These are phyloP conservation scores for Masticophis lateralis DNA, from an alignment of 2,797 vertebrate genomes.

Conservation along the genomic window DNA sequence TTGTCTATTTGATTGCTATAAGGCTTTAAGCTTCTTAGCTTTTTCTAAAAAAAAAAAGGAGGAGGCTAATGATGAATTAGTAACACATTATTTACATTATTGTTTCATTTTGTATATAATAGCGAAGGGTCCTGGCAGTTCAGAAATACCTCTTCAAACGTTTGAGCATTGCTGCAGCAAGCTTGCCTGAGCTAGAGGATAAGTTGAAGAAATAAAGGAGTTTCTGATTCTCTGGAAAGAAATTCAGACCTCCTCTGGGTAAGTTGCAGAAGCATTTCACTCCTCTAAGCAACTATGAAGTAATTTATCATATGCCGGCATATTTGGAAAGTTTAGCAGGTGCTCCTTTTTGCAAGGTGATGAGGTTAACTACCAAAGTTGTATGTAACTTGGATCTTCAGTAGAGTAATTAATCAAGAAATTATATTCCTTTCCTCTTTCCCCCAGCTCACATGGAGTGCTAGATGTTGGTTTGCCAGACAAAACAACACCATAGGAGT, in stretches of 20 bases:
- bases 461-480: conserved; percentile 78
- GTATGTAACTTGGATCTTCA: conserved; percentile 87
- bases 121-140: neutral
- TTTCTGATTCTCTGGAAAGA: conserved; percentile 23
- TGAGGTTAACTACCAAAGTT: conserved; percentile 94
- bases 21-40: neutral
- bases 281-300: conserved; percentile 49
- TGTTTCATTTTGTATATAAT: neutral
- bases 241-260: conserved; percentile 47
- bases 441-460: conserved; percentile 73
- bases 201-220: conserved; percentile 18
- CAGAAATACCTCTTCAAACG: neutral
- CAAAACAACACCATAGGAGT: conserved; percentile 47
- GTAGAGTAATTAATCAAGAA: conserved; percentile 89
- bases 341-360: conserved; percentile 81
- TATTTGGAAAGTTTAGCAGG: conserved; percentile 86
- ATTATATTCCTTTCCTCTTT: conserved; percentile 75
- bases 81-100: neutral
- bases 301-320: conserved; percentile 85
- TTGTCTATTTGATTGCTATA: neutral
- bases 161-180: neutral
- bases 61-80: neutral
- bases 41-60: neutral
- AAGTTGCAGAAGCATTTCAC: conserved; percentile 54
- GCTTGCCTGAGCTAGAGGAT: neutral